phyloP scores from a whole-genome alignment of 2,888 invertebrate species.

The Nymphalis c-album region DNA sequence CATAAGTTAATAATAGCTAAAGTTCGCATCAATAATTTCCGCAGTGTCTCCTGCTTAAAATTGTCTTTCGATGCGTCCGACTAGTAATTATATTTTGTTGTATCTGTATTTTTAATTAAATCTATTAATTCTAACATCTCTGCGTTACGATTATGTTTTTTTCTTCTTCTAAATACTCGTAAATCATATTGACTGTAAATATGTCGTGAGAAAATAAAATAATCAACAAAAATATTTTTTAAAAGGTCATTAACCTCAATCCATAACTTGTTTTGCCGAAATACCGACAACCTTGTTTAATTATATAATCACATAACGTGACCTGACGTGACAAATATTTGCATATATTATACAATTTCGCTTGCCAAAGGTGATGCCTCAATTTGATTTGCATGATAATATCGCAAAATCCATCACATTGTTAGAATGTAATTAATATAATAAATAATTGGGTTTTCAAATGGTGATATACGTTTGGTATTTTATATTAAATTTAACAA shows the following conservation, averaged over 20 bases:
- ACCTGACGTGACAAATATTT: conserved; percentile 21
- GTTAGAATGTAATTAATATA: neutral
- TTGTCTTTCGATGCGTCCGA: no score
- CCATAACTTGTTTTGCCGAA: neutral
- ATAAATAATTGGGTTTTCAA: neutral
- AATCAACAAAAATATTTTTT: neutral
- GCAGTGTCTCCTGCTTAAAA: no score
- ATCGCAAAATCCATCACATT: neutral
- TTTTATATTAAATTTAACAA: neutral
- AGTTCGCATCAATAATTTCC: no score
- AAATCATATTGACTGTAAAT: neutral
- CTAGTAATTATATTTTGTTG: no score
- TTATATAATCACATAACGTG: conserved; percentile 13
- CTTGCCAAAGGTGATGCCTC: conserved; percentile 15
- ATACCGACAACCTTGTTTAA: conserved; percentile 3
- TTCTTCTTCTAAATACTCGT: neutral
- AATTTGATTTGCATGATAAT: conserved; percentile 2
- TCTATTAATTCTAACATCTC: no score
- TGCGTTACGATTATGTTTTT: no score
- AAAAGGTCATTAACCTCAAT: conserved; percentile 3
- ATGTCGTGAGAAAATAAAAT: neutral
- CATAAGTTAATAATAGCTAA: no score
- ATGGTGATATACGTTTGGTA: neutral
- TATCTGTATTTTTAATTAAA: no score
- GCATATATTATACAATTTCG: conserved; percentile 28